Percentiles rank a stretch among this genome's conserved stretches.
Evolutionary conservation across 2,888 invertebrate species (phyloP).

Genomic region (Agapostemon virescens): DNA sequence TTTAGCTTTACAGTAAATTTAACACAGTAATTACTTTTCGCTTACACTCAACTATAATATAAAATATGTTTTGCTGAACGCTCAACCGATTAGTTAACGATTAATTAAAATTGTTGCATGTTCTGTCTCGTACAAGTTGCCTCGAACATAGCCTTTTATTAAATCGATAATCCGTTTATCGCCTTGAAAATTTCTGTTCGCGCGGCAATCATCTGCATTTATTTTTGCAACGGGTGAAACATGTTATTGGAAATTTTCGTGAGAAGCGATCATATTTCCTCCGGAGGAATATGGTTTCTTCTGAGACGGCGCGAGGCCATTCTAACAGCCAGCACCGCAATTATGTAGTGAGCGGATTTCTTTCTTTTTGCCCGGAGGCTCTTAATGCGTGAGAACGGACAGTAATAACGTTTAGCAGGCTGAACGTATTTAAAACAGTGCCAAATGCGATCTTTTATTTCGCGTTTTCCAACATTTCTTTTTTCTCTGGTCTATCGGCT

Average conservation of each 20-base stretch:
- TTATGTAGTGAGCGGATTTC: slow-evolving; percentile 63
- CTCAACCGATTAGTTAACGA: neutral
- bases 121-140: neutral
- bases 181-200: neutral
- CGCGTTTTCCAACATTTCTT: slow-evolving; percentile 17
- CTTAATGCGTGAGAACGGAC: slow-evolving; percentile 60
- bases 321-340: slow-evolving; percentile 50
- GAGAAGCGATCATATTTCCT: neutral
- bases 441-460: slow-evolving; percentile 7
- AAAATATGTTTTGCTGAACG: neutral
- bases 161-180: neutral
- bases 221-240: neutral
- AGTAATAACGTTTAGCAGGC: slow-evolving; percentile 34
- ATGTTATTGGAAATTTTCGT: slow-evolving; percentile 14
- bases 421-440: slow-evolving; percentile 28
- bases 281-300: slow-evolving; percentile 28
- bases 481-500: neutral
- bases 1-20: neutral
- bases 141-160: neutral
- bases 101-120: neutral
- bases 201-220: neutral
- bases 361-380: slow-evolving; percentile 55
- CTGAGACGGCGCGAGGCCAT: slow-evolving; percentile 33
- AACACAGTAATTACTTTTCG: too few species aligned
- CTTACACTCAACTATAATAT: too few species aligned